phyloP scores from a whole-genome alignment of 2,888 invertebrate genomes.

The Scaptomyza reducta region DNA sequence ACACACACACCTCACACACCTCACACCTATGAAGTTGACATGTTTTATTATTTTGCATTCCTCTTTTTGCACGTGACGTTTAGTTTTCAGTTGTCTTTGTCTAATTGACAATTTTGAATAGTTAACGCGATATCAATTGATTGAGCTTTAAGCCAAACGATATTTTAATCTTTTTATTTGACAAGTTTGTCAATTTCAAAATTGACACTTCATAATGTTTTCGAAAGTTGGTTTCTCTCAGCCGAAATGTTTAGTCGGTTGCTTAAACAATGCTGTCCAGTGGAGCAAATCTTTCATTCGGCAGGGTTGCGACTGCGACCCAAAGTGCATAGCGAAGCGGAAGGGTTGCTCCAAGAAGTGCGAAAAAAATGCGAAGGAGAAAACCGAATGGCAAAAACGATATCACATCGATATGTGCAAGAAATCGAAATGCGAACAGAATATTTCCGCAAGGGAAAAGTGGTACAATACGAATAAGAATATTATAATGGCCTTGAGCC shows the following conservation, averaged over 20 bases:
- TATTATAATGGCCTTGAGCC: slow-evolving; percentile 21
- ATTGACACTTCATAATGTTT: background rate
- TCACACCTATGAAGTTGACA: slow-evolving; percentile 29
- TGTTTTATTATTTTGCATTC: slow-evolving; percentile 54
- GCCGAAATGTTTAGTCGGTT: slow-evolving; percentile 24
- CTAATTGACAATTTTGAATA: slow-evolving; percentile 20
- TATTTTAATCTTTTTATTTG: background rate
- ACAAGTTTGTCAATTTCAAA: background rate
- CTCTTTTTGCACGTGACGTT: slow-evolving; percentile 34
- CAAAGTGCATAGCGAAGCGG: background rate
- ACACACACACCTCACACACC: slow-evolving; percentile 2
- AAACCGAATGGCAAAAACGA: background rate
- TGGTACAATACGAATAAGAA: slow-evolving; percentile 37
- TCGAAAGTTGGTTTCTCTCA: slow-evolving; percentile 5
- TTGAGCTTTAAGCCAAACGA: too few species aligned
- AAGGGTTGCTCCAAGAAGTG: background rate
- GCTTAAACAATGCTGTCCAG: background rate
- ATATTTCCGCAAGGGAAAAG: background rate
- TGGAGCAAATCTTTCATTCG: background rate
- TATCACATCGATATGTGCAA: background rate
- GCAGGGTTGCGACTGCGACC: background rate
- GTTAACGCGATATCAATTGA: slow-evolving; percentile 14
- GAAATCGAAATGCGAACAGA: background rate
- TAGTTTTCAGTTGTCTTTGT: slow-evolving; percentile 34
- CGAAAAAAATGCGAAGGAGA: background rate